Conservation (phyloP, 2,797 vertebrate species). For the Sebastes vulpes region DNA sequence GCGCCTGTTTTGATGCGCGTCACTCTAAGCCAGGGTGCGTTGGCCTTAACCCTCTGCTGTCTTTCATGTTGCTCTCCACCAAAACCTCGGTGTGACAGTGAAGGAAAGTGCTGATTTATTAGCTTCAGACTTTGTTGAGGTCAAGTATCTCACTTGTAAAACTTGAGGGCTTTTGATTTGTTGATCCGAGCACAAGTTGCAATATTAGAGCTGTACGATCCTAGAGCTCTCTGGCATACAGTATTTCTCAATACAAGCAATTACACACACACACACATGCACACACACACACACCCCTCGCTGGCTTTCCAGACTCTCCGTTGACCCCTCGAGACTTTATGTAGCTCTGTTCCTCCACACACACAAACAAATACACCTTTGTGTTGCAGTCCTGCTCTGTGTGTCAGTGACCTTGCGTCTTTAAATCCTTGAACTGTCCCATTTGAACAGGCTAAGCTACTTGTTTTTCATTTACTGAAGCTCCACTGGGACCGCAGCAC, state of each 20-base stretch:
- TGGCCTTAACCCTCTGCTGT: not conserved
- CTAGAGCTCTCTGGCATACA: not conserved
- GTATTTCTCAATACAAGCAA: constrained; percentile 37
- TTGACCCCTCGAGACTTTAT: constrained; percentile 8
- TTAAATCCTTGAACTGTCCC: constrained; percentile 33
- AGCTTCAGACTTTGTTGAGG: constrained; percentile 11
- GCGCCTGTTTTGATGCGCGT: too few relatives aligned
- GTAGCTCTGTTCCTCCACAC: not conserved
- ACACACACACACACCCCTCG: constrained; percentile 1
- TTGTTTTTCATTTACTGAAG: constrained; percentile 29
- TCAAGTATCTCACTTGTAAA: constrained; percentile 46
- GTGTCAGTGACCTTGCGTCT: constrained; percentile 12
- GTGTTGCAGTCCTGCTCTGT: not conserved
- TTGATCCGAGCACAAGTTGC: constrained; percentile 45
- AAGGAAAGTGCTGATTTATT: constrained; percentile 29
- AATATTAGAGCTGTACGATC: constrained; percentile 26
- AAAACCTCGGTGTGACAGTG: not conserved
- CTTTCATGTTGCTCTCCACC: not conserved
- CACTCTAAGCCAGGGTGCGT: fast-evolving
- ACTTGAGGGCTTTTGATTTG: constrained; percentile 45
- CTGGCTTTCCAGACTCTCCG: not conserved
- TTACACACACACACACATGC: constrained; percentile 3
- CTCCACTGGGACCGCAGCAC: constrained; percentile 7
- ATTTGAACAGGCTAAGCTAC: constrained; percentile 6
- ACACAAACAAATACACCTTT: constrained; percentile 8